phyloP scores from a whole-genome alignment of 2,888 invertebrate genomes.

The Cephus spinipes region DNA sequence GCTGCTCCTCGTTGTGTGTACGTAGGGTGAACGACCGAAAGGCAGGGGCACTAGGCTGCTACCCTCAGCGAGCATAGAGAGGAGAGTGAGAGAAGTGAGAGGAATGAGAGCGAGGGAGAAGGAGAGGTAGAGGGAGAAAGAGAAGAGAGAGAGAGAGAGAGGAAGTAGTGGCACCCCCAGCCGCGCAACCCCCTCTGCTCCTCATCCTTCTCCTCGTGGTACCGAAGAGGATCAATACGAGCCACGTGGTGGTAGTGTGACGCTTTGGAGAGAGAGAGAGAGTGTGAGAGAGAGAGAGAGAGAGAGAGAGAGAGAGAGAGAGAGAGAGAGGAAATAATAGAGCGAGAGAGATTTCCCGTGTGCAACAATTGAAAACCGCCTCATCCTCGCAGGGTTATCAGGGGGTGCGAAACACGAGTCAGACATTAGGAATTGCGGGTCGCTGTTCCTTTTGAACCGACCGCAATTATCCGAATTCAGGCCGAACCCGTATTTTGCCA shows the following conservation, averaged over 20 bases:
- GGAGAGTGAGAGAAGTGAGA: constrained; percentile 35
- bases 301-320: background rate
- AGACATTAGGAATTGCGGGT: background rate
- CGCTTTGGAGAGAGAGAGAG: constrained; percentile 38
- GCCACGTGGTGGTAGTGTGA: constrained; percentile 62
- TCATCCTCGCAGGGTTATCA: background rate
- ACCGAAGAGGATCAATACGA: constrained; percentile 64
- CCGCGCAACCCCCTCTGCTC: background rate
- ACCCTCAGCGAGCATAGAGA: constrained; percentile 55
- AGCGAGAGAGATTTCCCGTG: constrained; percentile 1
- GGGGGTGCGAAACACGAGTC: background rate
- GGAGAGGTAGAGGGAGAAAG: background rate
- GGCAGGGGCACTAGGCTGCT: constrained; percentile 66
- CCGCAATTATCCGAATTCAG: background rate
- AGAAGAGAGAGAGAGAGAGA: constrained; percentile 24
- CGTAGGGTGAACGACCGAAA: constrained; percentile 61
- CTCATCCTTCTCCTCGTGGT: constrained; percentile 40
- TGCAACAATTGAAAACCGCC: background rate
- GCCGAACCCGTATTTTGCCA: background rate
- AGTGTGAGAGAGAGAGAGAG: no score
- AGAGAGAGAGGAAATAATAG: constrained; percentile 16
- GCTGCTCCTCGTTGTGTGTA: constrained; percentile 17
- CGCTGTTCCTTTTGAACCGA: background rate
- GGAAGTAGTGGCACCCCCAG: constrained; percentile 9
- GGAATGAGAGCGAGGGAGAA: background rate